Conservation (phyloP, 1,140 invertebrate species). For the Diorhabda carinulata region DNA sequence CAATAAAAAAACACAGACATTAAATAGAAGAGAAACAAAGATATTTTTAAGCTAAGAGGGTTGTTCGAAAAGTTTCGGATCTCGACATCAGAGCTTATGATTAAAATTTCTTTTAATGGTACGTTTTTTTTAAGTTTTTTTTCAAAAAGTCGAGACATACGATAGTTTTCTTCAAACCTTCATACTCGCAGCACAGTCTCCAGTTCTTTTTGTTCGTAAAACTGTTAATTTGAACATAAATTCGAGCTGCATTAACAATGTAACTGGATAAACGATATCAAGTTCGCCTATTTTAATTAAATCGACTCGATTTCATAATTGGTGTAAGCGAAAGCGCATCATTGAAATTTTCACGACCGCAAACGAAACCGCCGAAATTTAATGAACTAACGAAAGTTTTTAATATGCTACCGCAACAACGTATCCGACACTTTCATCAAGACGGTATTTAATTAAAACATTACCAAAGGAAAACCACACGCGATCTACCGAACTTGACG, state of each 20-base stretch:
- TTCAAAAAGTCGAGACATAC: too few relatives aligned
- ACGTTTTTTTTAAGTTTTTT: too few relatives aligned
- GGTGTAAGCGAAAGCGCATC: not conserved
- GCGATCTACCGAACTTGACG: not conserved
- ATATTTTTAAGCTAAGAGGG: too few relatives aligned
- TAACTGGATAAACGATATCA: not conserved
- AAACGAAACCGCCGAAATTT: conserved; percentile 2
- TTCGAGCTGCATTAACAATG: not conserved
- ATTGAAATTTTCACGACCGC: not conserved
- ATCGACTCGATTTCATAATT: not conserved
- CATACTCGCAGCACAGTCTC: too few relatives aligned
- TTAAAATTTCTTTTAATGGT: too few relatives aligned
- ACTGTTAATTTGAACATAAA: too few relatives aligned
- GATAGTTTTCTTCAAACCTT: too few relatives aligned
- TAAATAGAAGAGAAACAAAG: too few relatives aligned
- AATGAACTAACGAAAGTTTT: conserved; percentile 1
- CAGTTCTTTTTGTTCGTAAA: too few relatives aligned
- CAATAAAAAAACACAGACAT: too few relatives aligned
- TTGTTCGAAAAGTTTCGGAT: too few relatives aligned
- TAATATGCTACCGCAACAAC: not conserved
- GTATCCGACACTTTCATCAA: not conserved
- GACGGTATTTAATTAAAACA: conserved; percentile 2
- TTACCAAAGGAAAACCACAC: not conserved
- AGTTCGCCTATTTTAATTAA: not conserved
- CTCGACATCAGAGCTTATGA: too few relatives aligned